Percentiles rank a stretch among this genome's conserved stretches.
These are phyloP conservation scores for Oligia strigilis DNA, from an alignment of 2,888 invertebrate genomes.

Conservation along the genomic window DNA sequence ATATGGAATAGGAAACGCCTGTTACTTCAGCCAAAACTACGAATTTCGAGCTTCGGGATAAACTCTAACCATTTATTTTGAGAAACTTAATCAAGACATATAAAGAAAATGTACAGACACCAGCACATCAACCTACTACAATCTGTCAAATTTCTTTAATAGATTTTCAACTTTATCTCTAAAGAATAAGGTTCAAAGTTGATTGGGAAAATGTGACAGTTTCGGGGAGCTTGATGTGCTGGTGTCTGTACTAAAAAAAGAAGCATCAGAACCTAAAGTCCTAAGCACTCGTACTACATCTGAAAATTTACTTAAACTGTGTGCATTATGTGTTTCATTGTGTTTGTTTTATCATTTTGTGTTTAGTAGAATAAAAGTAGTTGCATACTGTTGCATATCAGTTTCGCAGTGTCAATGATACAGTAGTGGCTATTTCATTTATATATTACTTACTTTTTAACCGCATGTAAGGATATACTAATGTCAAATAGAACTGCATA, in stretches of 20 bases:
- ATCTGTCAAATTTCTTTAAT: too few species aligned
- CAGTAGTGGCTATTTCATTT: background rate
- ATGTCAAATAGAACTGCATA: slow-evolving; percentile 13
- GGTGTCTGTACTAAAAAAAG: background rate
- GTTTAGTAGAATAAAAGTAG: background rate
- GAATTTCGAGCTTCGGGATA: too few species aligned
- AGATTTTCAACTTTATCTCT: too few species aligned
- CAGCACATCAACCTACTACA: too few species aligned
- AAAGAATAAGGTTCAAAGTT: too few species aligned
- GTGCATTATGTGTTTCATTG: slow-evolving; percentile 10
- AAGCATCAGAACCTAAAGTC: background rate
- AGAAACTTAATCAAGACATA: background rate
- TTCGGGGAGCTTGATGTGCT: too few species aligned
- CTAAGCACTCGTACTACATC: background rate
- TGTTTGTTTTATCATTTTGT: too few species aligned
- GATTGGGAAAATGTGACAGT: too few species aligned
- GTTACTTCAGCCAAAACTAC: too few species aligned
- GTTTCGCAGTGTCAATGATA: background rate
- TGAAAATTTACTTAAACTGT: background rate
- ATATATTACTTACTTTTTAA: background rate
- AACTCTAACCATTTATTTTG: background rate
- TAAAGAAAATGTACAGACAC: background rate
- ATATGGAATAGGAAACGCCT: too few species aligned
- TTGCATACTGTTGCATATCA: background rate
- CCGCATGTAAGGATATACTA: background rate